Conservation (phyloP, 2,888 invertebrate species). For the Cyaniris semiargus region DNA sequence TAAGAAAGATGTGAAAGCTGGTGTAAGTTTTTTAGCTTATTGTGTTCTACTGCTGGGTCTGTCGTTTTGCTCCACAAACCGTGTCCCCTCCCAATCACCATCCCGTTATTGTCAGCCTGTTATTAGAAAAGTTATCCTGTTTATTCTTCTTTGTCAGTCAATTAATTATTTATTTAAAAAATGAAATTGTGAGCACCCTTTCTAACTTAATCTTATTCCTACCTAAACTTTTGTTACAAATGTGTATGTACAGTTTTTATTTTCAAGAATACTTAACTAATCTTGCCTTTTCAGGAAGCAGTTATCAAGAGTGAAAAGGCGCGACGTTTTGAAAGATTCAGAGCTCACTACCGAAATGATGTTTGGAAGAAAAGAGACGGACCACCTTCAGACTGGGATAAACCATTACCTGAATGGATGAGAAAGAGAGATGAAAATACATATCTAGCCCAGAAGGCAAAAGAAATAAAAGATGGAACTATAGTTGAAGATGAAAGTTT, state of each 20-base stretch:
- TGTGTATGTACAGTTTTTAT: too few species aligned
- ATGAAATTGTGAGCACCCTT: too few species aligned
- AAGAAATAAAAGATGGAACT: constrained; percentile 77
- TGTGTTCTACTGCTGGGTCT: not conserved
- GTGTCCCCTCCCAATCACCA: not conserved
- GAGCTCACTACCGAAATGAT: constrained; percentile 86
- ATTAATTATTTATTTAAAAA: too few species aligned
- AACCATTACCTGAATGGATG: constrained; percentile 89
- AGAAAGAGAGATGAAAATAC: constrained; percentile 83
- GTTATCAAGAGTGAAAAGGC: constrained; percentile 86
- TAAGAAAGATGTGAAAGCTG: constrained; percentile 82
- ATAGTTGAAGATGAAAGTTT: constrained; percentile 49
- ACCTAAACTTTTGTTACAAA: too few species aligned
- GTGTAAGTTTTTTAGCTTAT: constrained; percentile 73
- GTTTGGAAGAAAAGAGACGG: constrained; percentile 87
- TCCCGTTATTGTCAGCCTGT: too few species aligned
- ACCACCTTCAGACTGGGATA: constrained; percentile 91
- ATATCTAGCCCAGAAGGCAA: constrained; percentile 83
- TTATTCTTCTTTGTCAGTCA: too few species aligned
- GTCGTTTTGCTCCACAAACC: not conserved
- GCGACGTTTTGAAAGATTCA: constrained; percentile 82
- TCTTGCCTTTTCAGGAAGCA: constrained; percentile 68
- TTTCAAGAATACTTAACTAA: not conserved
- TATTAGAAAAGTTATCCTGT: too few species aligned
- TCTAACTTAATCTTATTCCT: too few species aligned